phyloP scores from a whole-genome alignment of 2,888 invertebrate genomes.

The Hofmannophila pseudospretella region DNA sequence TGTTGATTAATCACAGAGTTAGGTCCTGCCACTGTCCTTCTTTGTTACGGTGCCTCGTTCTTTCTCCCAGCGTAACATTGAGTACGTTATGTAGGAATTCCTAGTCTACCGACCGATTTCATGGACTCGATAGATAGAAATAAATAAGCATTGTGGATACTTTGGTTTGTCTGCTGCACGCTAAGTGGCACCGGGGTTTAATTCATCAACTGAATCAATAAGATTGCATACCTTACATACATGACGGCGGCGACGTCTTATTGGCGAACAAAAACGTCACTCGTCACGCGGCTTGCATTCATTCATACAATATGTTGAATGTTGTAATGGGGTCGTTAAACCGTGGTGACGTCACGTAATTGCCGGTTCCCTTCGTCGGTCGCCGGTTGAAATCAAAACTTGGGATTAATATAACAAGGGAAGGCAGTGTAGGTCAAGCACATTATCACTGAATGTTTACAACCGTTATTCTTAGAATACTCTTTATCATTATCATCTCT shows the following conservation, averaged over 20 bases:
- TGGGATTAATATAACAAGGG: slow-evolving; percentile 75
- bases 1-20: too few species aligned
- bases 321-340: slow-evolving; percentile 77
- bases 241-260: slow-evolving; percentile 24
- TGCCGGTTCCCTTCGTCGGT: slow-evolving; percentile 71
- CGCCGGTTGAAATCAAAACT: slow-evolving; percentile 71
- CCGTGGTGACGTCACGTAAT: slow-evolving; percentile 74
- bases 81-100: too few species aligned
- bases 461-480: neutral
- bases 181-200: too few species aligned
- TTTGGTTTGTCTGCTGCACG: too few species aligned
- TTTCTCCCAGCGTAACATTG: too few species aligned
- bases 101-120: too few species aligned
- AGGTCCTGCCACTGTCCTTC: too few species aligned
- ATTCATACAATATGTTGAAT: slow-evolving; percentile 73
- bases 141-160: too few species aligned
- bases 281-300: slow-evolving; percentile 72
- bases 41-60: too few species aligned
- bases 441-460: slow-evolving; percentile 40
- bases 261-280: slow-evolving; percentile 60
- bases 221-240: slow-evolving; percentile 42
- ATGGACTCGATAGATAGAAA: too few species aligned
- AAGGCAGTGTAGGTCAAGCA: slow-evolving; percentile 73
- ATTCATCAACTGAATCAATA: too few species aligned
- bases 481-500: too few species aligned